Evolutionary conservation across 2,113 vertebrate species (phyloP).

Genomic region (Echinops telfairi): DNA sequence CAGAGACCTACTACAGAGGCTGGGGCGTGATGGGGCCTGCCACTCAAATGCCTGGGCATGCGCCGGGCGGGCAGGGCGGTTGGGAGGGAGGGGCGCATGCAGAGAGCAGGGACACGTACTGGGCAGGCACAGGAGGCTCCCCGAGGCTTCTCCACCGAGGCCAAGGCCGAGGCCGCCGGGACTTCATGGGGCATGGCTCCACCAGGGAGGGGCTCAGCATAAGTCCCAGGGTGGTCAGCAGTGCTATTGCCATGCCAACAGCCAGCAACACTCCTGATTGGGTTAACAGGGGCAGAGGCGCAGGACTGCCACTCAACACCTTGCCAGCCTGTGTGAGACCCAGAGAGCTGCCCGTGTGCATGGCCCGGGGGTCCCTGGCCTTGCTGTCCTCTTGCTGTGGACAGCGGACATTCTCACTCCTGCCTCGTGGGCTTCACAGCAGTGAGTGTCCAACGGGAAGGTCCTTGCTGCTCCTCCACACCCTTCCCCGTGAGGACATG

Average conservation of each 20-base stretch:
- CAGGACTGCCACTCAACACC: background rate
- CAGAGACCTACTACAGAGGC: background rate
- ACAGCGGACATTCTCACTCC: background rate
- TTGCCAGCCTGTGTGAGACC: background rate
- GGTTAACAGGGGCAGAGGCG: too few relatives aligned
- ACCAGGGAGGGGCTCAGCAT: constrained; percentile 87
- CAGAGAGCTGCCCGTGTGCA: too few relatives aligned
- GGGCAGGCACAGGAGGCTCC: constrained; percentile 86
- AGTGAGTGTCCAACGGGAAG: background rate
- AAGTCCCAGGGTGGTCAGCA: constrained; percentile 89
- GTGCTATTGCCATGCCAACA: constrained; percentile 85
- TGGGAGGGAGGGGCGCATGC: background rate
- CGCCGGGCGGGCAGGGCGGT: background rate
- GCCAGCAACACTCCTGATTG: constrained; percentile 87
- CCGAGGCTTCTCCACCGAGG: constrained; percentile 94
- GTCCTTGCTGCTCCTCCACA: background rate
- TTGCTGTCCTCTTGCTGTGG: background rate
- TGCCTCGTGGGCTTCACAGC: background rate
- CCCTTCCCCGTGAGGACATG: background rate
- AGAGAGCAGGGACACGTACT: constrained; percentile 72
- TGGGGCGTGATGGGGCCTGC: background rate
- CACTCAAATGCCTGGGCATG: background rate
- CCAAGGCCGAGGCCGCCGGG: constrained; percentile 85
- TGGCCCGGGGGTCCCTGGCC: too few relatives aligned
- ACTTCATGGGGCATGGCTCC: constrained; percentile 83